phyloP scores from a whole-genome alignment of 2,113 vertebrate genomes.

The Scartelaos histophorus region DNA sequence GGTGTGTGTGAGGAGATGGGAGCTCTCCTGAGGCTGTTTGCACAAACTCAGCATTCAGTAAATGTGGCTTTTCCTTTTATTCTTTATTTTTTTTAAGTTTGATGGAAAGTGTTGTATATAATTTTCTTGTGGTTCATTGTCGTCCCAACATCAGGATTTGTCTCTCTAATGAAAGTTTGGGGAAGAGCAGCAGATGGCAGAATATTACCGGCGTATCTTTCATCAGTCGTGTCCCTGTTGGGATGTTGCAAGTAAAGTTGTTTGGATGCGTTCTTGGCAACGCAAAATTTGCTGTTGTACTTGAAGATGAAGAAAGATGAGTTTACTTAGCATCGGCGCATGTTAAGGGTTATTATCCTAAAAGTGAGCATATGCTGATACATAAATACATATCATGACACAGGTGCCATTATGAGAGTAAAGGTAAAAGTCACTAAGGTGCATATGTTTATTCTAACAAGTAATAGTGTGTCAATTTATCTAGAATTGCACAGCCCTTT shows the following conservation, averaged over 20 bases:
- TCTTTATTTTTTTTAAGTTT: constrained; percentile 32
- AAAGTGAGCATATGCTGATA: background rate
- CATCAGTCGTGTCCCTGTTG: constrained; percentile 56
- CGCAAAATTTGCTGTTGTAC: constrained; percentile 32
- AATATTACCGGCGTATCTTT: constrained; percentile 59
- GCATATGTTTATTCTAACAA: background rate
- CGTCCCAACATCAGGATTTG: constrained; percentile 37
- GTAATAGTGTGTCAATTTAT: background rate
- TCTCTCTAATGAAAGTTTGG: constrained; percentile 48
- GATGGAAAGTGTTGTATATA: constrained; percentile 18
- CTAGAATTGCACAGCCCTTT: background rate
- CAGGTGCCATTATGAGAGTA: too few relatives aligned
- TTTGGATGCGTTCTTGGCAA: constrained; percentile 37
- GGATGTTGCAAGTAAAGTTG: constrained; percentile 47
- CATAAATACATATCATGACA: too few relatives aligned
- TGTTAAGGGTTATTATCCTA: background rate
- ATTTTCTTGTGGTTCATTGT: constrained; percentile 37
- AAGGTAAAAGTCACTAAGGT: too few relatives aligned
- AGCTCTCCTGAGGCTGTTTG: constrained; percentile 26
- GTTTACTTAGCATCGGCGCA: background rate
- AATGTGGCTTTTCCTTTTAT: constrained; percentile 29
- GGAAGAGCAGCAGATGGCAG: constrained; percentile 62
- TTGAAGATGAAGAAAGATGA: background rate
- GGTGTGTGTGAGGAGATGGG: constrained; percentile 21
- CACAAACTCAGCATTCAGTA: constrained; percentile 38